Conservation (phyloP, 2,888 invertebrate genomes). For the Trachelus iudaicus region DNA sequence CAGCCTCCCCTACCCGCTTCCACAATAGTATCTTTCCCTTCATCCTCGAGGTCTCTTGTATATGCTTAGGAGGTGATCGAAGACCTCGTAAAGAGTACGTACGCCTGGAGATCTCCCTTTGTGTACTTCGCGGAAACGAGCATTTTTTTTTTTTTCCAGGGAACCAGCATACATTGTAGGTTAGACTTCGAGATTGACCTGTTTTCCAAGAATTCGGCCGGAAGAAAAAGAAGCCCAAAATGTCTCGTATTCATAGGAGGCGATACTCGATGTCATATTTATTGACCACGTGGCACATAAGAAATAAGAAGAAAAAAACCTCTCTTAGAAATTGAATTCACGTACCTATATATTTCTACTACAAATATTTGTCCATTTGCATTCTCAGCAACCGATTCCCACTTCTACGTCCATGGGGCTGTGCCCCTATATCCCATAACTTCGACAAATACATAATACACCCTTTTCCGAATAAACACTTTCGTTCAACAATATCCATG, state of each 20-base stretch:
- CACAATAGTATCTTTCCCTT: background rate
- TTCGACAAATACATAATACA: background rate
- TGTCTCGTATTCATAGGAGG: background rate
- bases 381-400: background rate
- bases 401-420: background rate
- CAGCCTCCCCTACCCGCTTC: background rate
- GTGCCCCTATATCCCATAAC: background rate
- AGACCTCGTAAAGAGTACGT: background rate
- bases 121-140: background rate
- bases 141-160: background rate
- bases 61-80: background rate
- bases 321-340: background rate
- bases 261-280: background rate
- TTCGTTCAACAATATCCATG: background rate
- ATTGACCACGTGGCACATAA: background rate
- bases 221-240: background rate
- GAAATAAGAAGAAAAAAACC: background rate
- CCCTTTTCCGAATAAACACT: background rate
- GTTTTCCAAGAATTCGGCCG: background rate
- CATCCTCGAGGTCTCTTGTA: background rate
- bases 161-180: background rate
- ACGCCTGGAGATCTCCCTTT: background rate
- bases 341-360: background rate
- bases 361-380: slow-evolving; percentile 8
- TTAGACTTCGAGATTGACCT: too few relatives aligned